A percentile compares a stretch with the other conserved stretches of the same genome.
Conservation (phyloP, 1,140 invertebrate genomes). For the Centruroides vittatus region DNA sequence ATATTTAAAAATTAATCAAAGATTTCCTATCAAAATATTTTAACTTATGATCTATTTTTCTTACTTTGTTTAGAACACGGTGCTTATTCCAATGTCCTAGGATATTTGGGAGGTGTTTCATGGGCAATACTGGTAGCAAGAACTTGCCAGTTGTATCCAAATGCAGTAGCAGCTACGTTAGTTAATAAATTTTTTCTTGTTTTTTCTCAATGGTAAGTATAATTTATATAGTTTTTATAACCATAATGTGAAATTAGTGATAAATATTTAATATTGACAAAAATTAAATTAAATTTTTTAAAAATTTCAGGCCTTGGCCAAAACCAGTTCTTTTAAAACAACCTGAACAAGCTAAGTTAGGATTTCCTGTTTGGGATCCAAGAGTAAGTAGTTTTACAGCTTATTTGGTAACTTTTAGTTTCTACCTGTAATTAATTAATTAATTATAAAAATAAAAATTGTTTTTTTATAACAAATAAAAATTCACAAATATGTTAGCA, state of each 20-base stretch:
- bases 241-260: not conserved
- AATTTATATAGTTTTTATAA: not conserved
- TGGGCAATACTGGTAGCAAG: slow-evolving; percentile 99
- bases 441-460: not conserved
- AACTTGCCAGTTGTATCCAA: slow-evolving; percentile 96
- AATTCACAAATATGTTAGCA: too few relatives aligned
- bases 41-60: not conserved
- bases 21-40: not conserved
- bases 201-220: slow-evolving; percentile 67
- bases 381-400: slow-evolving; percentile 40
- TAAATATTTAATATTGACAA: not conserved
- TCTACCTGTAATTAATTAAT: too few relatives aligned
- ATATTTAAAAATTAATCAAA: too few relatives aligned
- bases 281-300: not conserved
- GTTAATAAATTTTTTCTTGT: slow-evolving; percentile 98
- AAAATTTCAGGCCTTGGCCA: slow-evolving; percentile 66
- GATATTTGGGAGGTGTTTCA: slow-evolving; percentile 95
- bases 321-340: slow-evolving; percentile 91
- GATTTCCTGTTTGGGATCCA: slow-evolving; percentile 91
- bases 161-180: slow-evolving; percentile 83
- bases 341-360: slow-evolving; percentile 60
- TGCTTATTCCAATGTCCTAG: slow-evolving; percentile 95
- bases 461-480: too few relatives aligned
- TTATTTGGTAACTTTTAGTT: too few relatives aligned
- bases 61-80: slow-evolving; percentile 56